A percentile compares a stretch with the other conserved stretches of the same genome.
phyloP scores from a whole-genome alignment of 2,797 vertebrate species.

The Sebastes steindachneri region DNA sequence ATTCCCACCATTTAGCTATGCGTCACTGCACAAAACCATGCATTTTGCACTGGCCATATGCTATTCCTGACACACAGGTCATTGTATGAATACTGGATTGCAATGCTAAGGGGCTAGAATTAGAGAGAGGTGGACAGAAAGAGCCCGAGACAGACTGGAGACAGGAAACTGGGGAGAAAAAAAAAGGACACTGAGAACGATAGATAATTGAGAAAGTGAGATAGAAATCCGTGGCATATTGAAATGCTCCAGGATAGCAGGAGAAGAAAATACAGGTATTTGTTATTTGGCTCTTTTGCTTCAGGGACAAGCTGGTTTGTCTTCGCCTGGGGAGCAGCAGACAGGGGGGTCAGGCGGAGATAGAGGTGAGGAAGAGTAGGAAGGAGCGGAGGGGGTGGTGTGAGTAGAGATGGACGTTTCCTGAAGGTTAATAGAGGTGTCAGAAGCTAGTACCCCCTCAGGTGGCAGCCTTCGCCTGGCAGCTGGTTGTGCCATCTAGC shows the following conservation, averaged over 20 bases:
- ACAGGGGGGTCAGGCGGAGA: conserved; percentile 27
- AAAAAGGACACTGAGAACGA: conserved; percentile 15
- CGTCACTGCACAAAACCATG: conserved; percentile 27
- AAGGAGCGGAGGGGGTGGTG: conserved; percentile 9
- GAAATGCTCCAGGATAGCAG: conserved; percentile 39
- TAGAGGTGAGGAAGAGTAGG: conserved; percentile 30
- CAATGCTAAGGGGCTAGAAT: conserved; percentile 9
- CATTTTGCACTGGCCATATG: conserved; percentile 27
- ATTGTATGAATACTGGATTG: conserved; percentile 9
- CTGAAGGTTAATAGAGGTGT: conserved; percentile 82
- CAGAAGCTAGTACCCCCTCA: conserved; percentile 50
- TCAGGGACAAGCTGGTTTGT: conserved; percentile 29
- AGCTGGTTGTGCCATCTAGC: conserved; percentile 45
- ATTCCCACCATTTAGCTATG: conserved; percentile 37
- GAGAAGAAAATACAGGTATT: conserved; percentile 40
- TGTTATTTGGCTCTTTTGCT: conserved; percentile 59
- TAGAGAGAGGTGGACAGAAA: background rate
- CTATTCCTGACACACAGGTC: conserved; percentile 24
- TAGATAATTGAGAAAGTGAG: conserved; percentile 36
- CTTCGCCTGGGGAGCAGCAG: conserved; percentile 18
- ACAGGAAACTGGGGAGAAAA: background rate
- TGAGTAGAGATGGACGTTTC: conserved; percentile 49
- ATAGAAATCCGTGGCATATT: conserved; percentile 41
- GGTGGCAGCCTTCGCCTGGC: conserved; percentile 60
- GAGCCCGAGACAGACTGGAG: background rate